These are phyloP conservation scores for Chaetogeoica ovagalla DNA, from an alignment of 2,888 invertebrate genomes.

Conservation along the genomic window DNA sequence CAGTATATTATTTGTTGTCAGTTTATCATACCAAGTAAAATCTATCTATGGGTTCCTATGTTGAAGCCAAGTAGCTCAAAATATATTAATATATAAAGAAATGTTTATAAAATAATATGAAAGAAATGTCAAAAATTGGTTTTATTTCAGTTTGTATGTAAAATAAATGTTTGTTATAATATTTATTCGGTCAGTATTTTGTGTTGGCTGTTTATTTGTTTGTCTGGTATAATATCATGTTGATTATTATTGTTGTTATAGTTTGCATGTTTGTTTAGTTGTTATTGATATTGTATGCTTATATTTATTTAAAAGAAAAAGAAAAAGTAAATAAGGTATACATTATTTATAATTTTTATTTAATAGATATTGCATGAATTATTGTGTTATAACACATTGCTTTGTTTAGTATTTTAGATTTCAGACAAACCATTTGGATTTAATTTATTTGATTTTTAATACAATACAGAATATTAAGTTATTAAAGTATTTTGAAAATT, in stretches of 20 bases:
- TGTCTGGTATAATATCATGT: background rate
- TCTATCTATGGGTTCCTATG: too few species aligned
- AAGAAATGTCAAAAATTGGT: too few species aligned
- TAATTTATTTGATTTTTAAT: background rate
- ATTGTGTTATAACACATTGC: background rate
- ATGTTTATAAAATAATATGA: too few species aligned
- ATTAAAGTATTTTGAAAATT: too few species aligned
- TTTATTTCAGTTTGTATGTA: too few species aligned
- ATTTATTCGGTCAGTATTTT: background rate
- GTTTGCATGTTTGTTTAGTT: background rate
- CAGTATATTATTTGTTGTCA: too few species aligned
- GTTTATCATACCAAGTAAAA: too few species aligned
- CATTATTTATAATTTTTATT: background rate
- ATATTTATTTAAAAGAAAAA: background rate
- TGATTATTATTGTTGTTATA: background rate
- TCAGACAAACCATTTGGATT: background rate
- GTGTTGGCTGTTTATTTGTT: conserved; percentile 8
- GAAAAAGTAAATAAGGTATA: background rate
- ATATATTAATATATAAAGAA: too few species aligned
- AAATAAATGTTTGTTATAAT: too few species aligned
- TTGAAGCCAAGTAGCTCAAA: too few species aligned
- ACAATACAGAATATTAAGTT: background rate
- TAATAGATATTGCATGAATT: background rate
- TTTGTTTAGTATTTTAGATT: background rate
- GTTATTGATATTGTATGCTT: background rate